Base-by-base conservation (phyloP, 2,888 invertebrate species). In the Synanthedon tipuliformis region DNA sequence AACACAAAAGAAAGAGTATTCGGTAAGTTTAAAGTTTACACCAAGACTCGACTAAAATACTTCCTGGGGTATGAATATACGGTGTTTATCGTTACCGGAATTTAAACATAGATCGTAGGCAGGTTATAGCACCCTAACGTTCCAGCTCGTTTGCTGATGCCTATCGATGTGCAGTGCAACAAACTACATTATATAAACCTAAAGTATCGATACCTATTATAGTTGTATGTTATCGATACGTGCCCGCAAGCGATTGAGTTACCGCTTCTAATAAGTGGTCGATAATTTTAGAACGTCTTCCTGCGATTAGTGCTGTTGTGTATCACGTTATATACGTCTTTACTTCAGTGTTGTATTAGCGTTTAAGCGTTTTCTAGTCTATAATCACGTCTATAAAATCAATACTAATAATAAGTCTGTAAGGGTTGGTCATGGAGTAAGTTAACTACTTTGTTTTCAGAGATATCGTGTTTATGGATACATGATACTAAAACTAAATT, bases 241-340 rank as follows among this genome's bases (percentile, higher is more conserved):
- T 64, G 61, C 67, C 77, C 66, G 61, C 62, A 55, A 66, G 78
- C 75, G 68, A 76, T 76, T 74, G 63, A 69, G 73, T 78, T 76
- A 71, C 74, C 60, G 45, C 45, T 45, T 45, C 45, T 45, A 45
- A 67, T 72, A 73, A 74, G 69, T 66, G 64, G 62, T 72, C 71
- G 71, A 76, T 80, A 76, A 75, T 74, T 78, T 75, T 69, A 71
- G 68, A 67, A 62, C 64, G 66, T 68, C 73, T 73, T 69, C 68
- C 65, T 64, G 58, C 54, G 56, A 58, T 56, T 45, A 45, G 45
- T 5, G 45, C 45, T 12, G 45, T 15, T 13, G 13, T 45, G 45
- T 45, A 45, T 45, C 45, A 45, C 13, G 45, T 45, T 45, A 45
- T 45, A 45, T 45, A 45, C 13, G n/a, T 45, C 45, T 45, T 45